phyloP scores from a whole-genome alignment of 2,113 vertebrate genomes.

The Sander lucioperca region DNA sequence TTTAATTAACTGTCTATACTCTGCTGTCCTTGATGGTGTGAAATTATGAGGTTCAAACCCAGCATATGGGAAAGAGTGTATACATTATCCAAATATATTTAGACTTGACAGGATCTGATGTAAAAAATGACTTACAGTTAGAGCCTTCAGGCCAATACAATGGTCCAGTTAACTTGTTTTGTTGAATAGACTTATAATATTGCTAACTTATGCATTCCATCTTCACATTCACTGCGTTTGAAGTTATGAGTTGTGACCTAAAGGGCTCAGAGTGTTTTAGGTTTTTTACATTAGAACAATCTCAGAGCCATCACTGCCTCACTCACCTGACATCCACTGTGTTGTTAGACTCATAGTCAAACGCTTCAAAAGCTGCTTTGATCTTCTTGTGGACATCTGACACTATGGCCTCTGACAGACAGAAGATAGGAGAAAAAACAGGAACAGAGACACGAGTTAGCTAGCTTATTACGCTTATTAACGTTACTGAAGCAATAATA shows the following conservation, averaged over 20 bases:
- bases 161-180: neutral
- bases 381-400: constrained; percentile 89
- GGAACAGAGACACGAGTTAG: neutral
- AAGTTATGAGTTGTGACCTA: neutral
- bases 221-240: neutral
- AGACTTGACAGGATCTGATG: neutral
- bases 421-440: neutral
- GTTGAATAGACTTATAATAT: neutral
- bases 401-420: constrained; percentile 76
- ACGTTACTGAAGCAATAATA: neutral
- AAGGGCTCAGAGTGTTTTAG: neutral
- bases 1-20: neutral
- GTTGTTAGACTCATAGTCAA: constrained; percentile 90
- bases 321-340: constrained; percentile 93
- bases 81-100: too few relatives aligned
- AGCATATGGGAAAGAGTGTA: neutral
- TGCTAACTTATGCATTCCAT: neutral
- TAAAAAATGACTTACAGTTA: neutral
- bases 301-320: neutral
- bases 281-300: neutral
- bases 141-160: too few relatives aligned
- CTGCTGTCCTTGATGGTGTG: neutral
- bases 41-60: neutral
- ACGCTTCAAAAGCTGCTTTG: constrained; percentile 90
- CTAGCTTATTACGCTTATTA: neutral